Evolutionary conservation across 2,113 vertebrate genomes (phyloP).

Genomic region (Apteryx mantelli): DNA sequence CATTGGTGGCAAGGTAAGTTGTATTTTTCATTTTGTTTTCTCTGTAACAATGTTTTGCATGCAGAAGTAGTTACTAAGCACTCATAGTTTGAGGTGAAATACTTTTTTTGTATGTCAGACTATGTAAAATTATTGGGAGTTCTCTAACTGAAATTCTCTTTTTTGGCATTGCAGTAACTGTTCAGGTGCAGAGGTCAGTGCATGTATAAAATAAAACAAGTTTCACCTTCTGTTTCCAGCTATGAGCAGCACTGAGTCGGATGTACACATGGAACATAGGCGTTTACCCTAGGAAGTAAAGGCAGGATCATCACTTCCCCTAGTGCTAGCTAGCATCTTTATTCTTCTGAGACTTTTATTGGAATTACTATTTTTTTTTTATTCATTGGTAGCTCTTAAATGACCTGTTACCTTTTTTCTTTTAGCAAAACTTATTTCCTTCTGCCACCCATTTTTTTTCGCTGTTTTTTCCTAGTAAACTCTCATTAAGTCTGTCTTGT

Average conservation of each 20-base stretch:
- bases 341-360: not conserved
- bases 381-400: not conserved
- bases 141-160: not conserved
- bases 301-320: not conserved
- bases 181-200: not conserved
- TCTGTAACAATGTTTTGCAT: not conserved
- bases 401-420: not conserved
- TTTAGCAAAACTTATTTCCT: not conserved
- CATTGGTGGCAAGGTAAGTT: conserved; percentile 19
- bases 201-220: not conserved
- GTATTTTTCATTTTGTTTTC: not conserved
- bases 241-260: fast-evolving
- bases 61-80: not conserved
- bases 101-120: not conserved
- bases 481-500: not conserved
- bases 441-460: not conserved
- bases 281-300: not conserved
- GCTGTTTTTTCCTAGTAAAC: not conserved
- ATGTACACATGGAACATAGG: not conserved
- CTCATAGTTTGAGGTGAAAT: not conserved
- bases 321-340: not conserved
- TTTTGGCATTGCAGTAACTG: not conserved
- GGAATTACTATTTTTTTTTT: not conserved
- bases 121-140: not conserved
- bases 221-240: not conserved